Conservation (phyloP, 2,888 invertebrate species). For the Melanostoma mellinum region DNA sequence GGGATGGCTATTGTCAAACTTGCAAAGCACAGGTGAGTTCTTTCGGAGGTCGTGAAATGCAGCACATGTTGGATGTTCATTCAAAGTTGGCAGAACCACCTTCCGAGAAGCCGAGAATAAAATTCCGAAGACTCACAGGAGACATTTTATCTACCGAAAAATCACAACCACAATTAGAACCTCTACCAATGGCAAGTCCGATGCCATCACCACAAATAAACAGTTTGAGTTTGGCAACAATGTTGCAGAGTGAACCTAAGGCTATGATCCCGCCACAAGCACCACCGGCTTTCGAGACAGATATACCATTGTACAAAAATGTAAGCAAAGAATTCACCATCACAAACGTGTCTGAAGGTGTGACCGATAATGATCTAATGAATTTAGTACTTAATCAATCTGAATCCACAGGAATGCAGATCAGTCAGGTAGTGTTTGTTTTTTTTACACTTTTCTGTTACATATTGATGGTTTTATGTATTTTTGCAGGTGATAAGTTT, state of each 20-base stretch:
- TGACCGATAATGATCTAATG: conserved; percentile 18
- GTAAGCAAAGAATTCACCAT: conserved; percentile 73
- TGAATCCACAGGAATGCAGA: conserved; percentile 55
- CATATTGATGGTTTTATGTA: background rate
- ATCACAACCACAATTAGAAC: conserved; percentile 40
- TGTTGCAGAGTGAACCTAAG: conserved; percentile 63
- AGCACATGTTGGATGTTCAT: conserved; percentile 77
- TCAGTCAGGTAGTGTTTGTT: conserved; percentile 49
- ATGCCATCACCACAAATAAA: background rate
- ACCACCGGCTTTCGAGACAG: conserved; percentile 26
- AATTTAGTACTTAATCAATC: conserved; percentile 50
- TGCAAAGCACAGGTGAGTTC: conserved; percentile 79
- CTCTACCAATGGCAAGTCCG: background rate
- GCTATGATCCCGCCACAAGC: conserved; percentile 67
- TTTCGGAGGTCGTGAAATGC: conserved; percentile 75
- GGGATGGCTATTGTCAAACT: conserved; percentile 84
- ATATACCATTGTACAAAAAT: conserved; percentile 68
- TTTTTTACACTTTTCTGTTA: background rate
- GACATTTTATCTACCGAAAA: conserved; percentile 74
- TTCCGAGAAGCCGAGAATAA: conserved; percentile 73
- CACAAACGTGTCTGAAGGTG: conserved; percentile 73
- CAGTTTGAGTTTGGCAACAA: conserved; percentile 36
- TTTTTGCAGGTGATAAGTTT: conserved; percentile 54
- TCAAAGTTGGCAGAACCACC: conserved; percentile 3
- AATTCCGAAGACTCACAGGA: conserved; percentile 78